phyloP scores from a whole-genome alignment of 2,113 vertebrate genomes.

The Gavia stellata region DNA sequence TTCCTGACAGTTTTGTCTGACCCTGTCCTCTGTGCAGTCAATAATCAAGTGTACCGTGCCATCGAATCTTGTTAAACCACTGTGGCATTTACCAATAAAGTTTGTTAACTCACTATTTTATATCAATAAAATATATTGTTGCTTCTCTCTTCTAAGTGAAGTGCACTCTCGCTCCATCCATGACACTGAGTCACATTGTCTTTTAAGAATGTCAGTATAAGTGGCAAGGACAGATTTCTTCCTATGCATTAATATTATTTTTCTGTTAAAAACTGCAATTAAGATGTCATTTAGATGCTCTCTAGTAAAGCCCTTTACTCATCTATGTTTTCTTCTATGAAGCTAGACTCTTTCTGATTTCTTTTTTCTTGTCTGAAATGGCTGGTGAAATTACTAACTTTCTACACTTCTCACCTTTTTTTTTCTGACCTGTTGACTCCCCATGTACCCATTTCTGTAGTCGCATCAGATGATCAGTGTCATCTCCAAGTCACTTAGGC shows the following conservation, averaged over 20 bases:
- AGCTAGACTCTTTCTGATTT: not conserved
- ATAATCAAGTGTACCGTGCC: no score
- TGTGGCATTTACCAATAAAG: no score
- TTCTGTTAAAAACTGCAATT: not conserved
- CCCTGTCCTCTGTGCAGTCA: no score
- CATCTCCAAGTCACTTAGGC: not conserved
- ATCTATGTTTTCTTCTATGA: not conserved
- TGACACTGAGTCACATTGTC: not conserved
- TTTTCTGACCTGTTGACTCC: not conserved
- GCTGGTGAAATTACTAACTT: not conserved
- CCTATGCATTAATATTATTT: not conserved
- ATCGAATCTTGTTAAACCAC: no score
- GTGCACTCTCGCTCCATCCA: no score
- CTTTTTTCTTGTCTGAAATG: not conserved
- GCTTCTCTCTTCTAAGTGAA: no score
- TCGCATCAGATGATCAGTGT: not conserved
- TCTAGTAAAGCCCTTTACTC: not conserved
- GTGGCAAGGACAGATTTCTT: not conserved
- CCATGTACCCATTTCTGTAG: not conserved
- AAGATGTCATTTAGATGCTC: not conserved
- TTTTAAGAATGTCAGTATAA: not conserved
- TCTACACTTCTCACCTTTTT: not conserved
- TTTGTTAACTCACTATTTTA: no score
- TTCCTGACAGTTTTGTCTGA: no score
- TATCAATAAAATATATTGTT: no score